Base-by-base conservation (phyloP, 2,113 vertebrate genomes). In the Rhynchomys soricoides region DNA sequence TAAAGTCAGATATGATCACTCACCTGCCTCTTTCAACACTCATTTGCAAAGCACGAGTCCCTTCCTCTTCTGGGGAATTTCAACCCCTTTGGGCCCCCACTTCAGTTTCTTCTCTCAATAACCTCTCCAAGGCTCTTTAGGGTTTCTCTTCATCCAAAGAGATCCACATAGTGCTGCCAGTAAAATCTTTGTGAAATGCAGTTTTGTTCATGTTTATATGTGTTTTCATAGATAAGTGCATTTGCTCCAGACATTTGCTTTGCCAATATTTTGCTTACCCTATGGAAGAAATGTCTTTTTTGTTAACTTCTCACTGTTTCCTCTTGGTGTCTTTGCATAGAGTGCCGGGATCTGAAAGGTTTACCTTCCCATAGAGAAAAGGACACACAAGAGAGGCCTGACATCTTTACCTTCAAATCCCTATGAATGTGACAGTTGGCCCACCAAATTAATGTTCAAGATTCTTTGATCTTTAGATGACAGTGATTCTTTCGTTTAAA, bases 251-350 rank as follows among this genome's bases (percentile, higher is more conserved):
- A 77, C 45, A 88, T 75, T 93, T 92, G 59, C 16, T 92, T 92
- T 81, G 64, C 50, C 45, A 86, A 29, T 66, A 81, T 48, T 64
- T 93, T 91, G 94, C 77, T 96, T 91, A 89, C 59, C 68, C 82
- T 94, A n/a, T 3, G 43, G 40, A 95, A 96, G 40, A 87, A 86
- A 48, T 31, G 0, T 79, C 64, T 95, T 86, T 79, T 68, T 52
- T 81, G 17, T 22, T 43, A 34, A 5, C 48, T 17, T 59, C 13
- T 2, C 17, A 40, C 86, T 48, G 59, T 31, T 11, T 92, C 55
- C 83, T 37, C 19, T 88, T 81, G 40, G 74, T 89, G n/a, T 48
- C 66, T 86, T 74, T 70, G 3, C 37, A 57, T 71, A 48, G 59
- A 89, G 19, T 37, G 24, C 78, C 86, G 34, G 19, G 52, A 43